Evolutionary conservation across 2,113 vertebrate species (phyloP), one percentile per base, ranked within the genome.

Genomic region (Mobula birostris): DNA sequence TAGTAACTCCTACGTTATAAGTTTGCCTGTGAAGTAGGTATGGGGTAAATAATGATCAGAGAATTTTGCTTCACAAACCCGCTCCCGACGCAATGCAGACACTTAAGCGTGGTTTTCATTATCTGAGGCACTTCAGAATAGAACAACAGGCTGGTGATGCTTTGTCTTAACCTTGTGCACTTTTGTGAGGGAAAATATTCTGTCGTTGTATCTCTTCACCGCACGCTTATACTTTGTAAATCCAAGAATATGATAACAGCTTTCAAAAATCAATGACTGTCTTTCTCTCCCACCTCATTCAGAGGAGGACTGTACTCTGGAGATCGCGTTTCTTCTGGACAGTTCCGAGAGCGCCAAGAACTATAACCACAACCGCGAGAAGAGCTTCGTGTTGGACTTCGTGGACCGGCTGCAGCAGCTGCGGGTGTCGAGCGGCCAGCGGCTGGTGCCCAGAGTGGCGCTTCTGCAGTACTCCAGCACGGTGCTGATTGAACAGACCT

Each of bases 401-500:
- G 97, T 96, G 94, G 97, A 98, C n/a, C 95, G 96, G 94, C 97
- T 98, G 93, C 97, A 97, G 95, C 96, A 96, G 29, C 76, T 97
- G 2, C 97, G 95, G 68, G 97, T 98, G 94, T 96, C 95, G 94
- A 97, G 96, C 3, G 96, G 97, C n/a, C 98, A 96, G 56, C 94
- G 96, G 2, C 95, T 98, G 94, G 97, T 95, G 94, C 97, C 97
- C 96, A 97, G 96, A 94, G 97, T 97, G 94, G 97, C 98, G 36
- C 95, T 98, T 94, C 96, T 99, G 58, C 98, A 99, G 96, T 99
- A 98, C 95, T 98, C 98, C 96, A 99, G 98, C 94, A 97, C 97
- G 1, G 98, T 98, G 29, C 96, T 96, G 94, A 97, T 96, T n/a
- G 98, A 98, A 95, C 98, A 98, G 95, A 97, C 96, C 9, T 98